Evolutionary conservation across 2,113 vertebrate genomes (phyloP), one percentile per base, ranked within the genome.

Genomic region (Pachyramphus minor): DNA sequence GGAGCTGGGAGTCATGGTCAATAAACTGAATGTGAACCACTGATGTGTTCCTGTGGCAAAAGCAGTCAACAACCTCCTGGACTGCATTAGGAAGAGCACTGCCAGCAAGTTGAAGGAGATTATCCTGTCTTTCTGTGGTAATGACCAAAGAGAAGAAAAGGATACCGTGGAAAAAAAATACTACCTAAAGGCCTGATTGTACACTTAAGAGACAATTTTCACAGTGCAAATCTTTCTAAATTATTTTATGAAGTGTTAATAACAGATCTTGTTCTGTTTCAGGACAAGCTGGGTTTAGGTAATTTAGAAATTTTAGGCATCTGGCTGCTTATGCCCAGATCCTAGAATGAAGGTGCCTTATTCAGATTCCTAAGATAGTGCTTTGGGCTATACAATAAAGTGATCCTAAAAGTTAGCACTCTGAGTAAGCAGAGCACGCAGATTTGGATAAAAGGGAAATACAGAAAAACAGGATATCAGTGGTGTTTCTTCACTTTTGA

Each of bases 31-130:
- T 2, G 14, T 44, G 49, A 88, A 41, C 12, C 28, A 59, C 3
- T 0, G 0, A 8, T 8, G 7, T 49, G 15, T 72, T 80, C 9
- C 12, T 67, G 20, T 7, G 5, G 18, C 15, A 73, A 68, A 77
- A n/a, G 42, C 5, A 13, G 20, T 15, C 9, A 52, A 8, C 2
- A 17, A 2, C 14, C 18, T 68, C 5, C 42, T 59, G 53, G 39
- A 44, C 39, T 59, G 16, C 15, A 35, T 33, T 20, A 69, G n/a
- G n/a, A 81, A 82, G 21, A 63, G 6, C 4, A 16, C 2, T 84
- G 12, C 23, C n/a, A 39, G 17, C 6, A 76, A 53, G 6, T 14
- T 58, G 18, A 84, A 63, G 28, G 63, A 67, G 8, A 27, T n/a
- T 52, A 68, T 82, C 14, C 24, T 85, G 85, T 7, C 13, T 69